These are phyloP conservation scores for Octodonta nipae DNA, from an alignment of 2,888 invertebrate genomes.

Conservation along the genomic window DNA sequence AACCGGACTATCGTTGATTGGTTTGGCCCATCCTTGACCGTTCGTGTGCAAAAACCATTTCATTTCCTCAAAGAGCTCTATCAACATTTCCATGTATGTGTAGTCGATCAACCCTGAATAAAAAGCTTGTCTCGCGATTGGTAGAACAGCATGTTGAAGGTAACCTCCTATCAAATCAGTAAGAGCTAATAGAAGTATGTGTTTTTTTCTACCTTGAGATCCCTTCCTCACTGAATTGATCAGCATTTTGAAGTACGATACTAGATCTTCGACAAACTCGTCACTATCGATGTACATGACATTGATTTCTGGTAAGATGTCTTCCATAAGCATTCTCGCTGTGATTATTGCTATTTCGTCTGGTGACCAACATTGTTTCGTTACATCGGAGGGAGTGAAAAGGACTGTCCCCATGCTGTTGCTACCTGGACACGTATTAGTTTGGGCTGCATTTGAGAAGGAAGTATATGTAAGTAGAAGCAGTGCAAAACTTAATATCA, in stretches of 20 bases:
- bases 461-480: too few relatives aligned
- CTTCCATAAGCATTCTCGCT: conserved; percentile 30
- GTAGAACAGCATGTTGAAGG: conserved; percentile 45
- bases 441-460: too few relatives aligned
- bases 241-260: conserved; percentile 27
- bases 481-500: too few relatives aligned
- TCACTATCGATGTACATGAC: conserved; percentile 26
- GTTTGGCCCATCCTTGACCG: conserved; percentile 43
- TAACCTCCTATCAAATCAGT: conserved; percentile 43
- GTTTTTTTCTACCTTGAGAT: conserved; percentile 27
- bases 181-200: conserved; percentile 29
- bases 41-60: conserved; percentile 45
- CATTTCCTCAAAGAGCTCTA: conserved; percentile 43
- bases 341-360: conserved; percentile 31
- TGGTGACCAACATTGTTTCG: conserved; percentile 30
- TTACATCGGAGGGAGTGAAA: conserved; percentile 27
- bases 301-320: conserved; percentile 26
- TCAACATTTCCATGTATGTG: conserved; percentile 41
- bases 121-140: conserved; percentile 45
- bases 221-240: conserved; percentile 13
- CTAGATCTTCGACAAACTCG: conserved; percentile 26
- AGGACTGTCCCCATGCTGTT: conserved; percentile 28
- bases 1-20: conserved; percentile 13
- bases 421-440: background rate
- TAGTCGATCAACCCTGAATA: conserved; percentile 49